Evolutionary conservation across 2,888 invertebrate species (phyloP), one percentile per base, ranked within the genome.

Genomic region (Nebria brevicollis): DNA sequence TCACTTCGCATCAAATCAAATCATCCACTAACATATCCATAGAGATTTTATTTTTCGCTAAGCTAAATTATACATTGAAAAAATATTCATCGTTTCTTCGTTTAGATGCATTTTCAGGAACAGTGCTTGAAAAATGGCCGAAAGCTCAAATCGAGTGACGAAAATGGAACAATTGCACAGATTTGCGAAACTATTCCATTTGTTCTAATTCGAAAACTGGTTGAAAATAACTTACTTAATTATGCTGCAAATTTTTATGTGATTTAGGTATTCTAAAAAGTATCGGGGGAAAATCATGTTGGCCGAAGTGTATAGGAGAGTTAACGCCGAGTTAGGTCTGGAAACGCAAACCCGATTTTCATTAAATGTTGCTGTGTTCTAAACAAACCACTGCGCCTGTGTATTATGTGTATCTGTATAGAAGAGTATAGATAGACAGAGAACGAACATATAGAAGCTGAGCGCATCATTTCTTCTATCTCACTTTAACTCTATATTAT

Each of bases 271-370:
- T 20, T 66, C 13, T 66, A 65, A 34, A 20, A 13, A n/a, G 65
- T 68, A 68, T 26, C 64, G 15, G 66, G 10, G 34, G 76, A 65
- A 76, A 76, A 34, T 76, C 15, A n/a, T 41, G 7, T n/a, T 70
- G 77, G 68, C 68, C 77, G 77, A 2, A 20, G 41, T 42, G 73
- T 73, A 41, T 41, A 43, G 41, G 73, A 54, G 54, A 73, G 43
- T 73, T 73, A 73, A 42, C 73, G 42, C 73, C 15, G 73, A 73
- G 73, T 43, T 73, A 73, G 70, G 70, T 65, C 66, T 68, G 68
- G 68, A 34, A 78, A 78, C 54, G 84, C 84, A 87, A 87, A 88
- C 86, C 84, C 86, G 86, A 87, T 87, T 87, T 87, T 87, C 87
- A 88, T 88, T 88, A 87, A 87, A 86, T 83, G 85, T 84, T 84